These are phyloP conservation scores for Bambusicola thoracicus DNA, from an alignment of 2,113 vertebrate species.

Conservation along the genomic window DNA sequence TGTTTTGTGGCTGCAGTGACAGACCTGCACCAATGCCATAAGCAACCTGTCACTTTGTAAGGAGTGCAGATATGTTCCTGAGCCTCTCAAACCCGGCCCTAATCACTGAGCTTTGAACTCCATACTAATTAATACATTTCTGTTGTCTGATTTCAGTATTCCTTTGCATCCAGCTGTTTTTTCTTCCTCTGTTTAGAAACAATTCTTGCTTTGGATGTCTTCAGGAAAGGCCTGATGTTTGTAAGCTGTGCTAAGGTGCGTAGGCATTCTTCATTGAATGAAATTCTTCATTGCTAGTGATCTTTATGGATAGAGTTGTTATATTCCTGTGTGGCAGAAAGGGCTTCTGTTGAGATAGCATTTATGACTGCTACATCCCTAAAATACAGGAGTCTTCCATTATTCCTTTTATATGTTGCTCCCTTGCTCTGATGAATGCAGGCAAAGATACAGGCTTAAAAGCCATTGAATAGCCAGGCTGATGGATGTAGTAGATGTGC, in stretches of 20 bases:
- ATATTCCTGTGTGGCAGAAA: background rate
- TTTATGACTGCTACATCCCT: background rate
- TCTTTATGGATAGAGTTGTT: background rate
- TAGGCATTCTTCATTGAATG: background rate
- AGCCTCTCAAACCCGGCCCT: background rate
- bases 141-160: background rate
- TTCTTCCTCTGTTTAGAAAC: slow-evolving; percentile 80
- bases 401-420: background rate
- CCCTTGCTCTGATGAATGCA: fast-evolving
- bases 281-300: background rate
- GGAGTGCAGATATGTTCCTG: fast-evolving
- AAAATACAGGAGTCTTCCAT: background rate
- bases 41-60: background rate
- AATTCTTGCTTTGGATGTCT: slow-evolving; percentile 91
- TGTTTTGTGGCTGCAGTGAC: background rate
- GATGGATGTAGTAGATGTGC: fast-evolving
- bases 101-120: background rate
- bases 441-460: background rate
- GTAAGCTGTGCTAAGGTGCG: slow-evolving; percentile 93
- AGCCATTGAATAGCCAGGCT: fast-evolving
- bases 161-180: background rate
- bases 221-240: slow-evolving; percentile 88
- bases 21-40: fast-evolving
- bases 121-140: background rate
- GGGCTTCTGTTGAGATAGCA: background rate